Conservation (phyloP, 2,888 invertebrate genomes). For the Acrobasis repandana region DNA sequence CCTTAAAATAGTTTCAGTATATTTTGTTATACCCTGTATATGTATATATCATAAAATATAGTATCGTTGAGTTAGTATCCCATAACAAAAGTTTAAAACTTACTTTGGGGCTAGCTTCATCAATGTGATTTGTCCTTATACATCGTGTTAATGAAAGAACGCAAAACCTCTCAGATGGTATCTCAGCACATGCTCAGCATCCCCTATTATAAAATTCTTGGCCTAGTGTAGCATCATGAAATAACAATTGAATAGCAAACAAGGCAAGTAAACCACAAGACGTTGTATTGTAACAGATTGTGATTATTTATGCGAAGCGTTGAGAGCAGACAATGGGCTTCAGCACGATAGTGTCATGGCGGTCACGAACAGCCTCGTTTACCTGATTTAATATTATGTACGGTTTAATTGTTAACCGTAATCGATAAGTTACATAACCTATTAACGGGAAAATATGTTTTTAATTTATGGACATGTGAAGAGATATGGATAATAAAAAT, state of each 20-base stretch:
- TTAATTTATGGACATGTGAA: no score
- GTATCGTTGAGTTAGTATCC: no score
- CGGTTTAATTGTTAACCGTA: background rate
- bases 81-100: no score
- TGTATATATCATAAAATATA: no score
- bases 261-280: slow-evolving; percentile 27
- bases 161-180: no score
- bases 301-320: slow-evolving; percentile 13
- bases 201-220: slow-evolving; percentile 10
- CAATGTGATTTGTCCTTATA: no score
- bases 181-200: no score
- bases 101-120: no score
- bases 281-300: slow-evolving; percentile 22
- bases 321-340: slow-evolving; percentile 33
- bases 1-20: no score
- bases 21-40: no score
- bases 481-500: no score
- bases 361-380: slow-evolving; percentile 30
- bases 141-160: no score
- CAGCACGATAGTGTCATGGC: slow-evolving; percentile 33
- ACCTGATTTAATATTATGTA: slow-evolving; percentile 2
- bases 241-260: slow-evolving; percentile 15
- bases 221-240: background rate
- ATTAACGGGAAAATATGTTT: background rate
- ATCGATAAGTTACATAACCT: background rate